Evolutionary conservation across 2,888 invertebrate species (phyloP).

Genomic region (Drosophila tripunctata): DNA sequence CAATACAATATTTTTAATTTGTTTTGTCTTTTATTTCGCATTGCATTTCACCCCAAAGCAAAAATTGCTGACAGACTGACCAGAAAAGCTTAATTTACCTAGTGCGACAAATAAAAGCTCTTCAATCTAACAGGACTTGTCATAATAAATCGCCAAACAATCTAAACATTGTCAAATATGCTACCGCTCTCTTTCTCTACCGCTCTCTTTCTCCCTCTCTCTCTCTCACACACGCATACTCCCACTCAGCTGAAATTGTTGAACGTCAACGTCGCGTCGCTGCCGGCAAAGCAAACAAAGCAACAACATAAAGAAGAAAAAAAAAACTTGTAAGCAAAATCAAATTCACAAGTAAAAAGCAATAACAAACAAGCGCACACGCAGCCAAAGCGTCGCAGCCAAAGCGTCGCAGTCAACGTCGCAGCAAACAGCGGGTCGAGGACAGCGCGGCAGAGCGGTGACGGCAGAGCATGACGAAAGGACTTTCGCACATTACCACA

Average conservation of each 20-base stretch:
- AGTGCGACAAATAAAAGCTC: constrained; percentile 32
- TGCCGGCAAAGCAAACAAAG: constrained; percentile 38
- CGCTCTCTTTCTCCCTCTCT: background rate
- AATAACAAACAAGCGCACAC: constrained; percentile 44
- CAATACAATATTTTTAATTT: no score
- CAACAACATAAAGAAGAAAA: constrained; percentile 6
- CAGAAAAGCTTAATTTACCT: constrained; percentile 30
- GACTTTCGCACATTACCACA: constrained; percentile 82
- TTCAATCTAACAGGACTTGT: constrained; percentile 60
- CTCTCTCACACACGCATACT: constrained; percentile 2
- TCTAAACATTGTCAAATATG: constrained; percentile 60
- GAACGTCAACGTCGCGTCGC: constrained; percentile 37
- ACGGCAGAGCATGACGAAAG: constrained; percentile 82
- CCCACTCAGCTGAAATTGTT: constrained; percentile 54
- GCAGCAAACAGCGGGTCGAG: constrained; percentile 4
- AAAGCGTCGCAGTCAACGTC: constrained; percentile 37
- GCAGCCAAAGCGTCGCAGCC: constrained; percentile 29
- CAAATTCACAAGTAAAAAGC: constrained; percentile 64
- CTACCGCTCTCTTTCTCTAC: constrained; percentile 5
- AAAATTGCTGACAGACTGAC: no score
- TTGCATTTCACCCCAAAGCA: background rate
- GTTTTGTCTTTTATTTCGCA: background rate
- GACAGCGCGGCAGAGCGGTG: constrained; percentile 45
- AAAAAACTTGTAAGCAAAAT: constrained; percentile 66
- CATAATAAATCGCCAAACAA: constrained; percentile 73